Evolutionary conservation across 92 coral and sea anemone genomes (phyloP).

Genomic region (Epizoanthus scotinus): DNA sequence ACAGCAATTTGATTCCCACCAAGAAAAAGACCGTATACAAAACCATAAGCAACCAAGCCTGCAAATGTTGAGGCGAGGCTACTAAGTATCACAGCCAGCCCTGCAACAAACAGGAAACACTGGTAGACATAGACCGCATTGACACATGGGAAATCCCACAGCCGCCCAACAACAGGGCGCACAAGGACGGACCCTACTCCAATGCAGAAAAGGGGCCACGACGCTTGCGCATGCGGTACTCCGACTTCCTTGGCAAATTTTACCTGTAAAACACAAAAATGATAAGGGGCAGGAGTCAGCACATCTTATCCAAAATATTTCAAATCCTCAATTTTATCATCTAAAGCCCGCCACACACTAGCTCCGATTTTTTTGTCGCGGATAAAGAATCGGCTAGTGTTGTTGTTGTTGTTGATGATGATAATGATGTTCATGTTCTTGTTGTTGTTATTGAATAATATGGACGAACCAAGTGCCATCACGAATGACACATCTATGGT

Average conservation of each 20-base stretch:
- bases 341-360: too few species aligned
- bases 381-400: too few species aligned
- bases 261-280: constrained; percentile 27
- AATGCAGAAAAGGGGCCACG: constrained; percentile 48
- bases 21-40: constrained; percentile 3
- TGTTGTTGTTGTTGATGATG: too few species aligned
- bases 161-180: constrained; percentile 57
- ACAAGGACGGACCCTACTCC: constrained; percentile 49
- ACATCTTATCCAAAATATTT: too few species aligned
- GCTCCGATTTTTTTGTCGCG: too few species aligned
- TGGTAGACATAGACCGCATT: constrained; percentile 38
- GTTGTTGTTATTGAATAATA: too few species aligned
- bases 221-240: constrained; percentile 19
- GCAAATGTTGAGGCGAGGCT: constrained; percentile 28
- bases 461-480: too few species aligned
- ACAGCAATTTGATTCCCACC: constrained; percentile 31
- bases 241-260: constrained; percentile 49
- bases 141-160: constrained; percentile 44
- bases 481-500: too few species aligned
- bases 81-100: constrained; percentile 44
- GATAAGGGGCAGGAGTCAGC: too few species aligned
- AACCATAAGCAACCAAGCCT: constrained; percentile 23
- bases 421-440: too few species aligned
- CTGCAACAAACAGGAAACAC: constrained; percentile 16
- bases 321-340: too few species aligned